Percentiles rank a stretch among this genome's conserved stretches.
phyloP scores from a whole-genome alignment of 2,888 invertebrate genomes.

The Sinhomidia bicolor region DNA sequence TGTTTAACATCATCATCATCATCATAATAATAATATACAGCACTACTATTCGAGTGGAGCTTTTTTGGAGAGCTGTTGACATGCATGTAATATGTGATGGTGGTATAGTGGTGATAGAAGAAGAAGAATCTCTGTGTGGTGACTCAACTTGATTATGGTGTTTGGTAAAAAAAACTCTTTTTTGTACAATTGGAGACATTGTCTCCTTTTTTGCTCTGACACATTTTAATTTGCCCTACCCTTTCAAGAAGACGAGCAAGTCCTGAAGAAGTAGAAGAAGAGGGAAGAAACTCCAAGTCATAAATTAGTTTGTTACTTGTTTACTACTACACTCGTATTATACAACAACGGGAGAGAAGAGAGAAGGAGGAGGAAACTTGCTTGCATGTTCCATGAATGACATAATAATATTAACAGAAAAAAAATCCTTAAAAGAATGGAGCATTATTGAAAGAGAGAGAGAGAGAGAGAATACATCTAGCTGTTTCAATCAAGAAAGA shows the following conservation, averaged over 20 bases:
- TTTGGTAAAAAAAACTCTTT: slow-evolving; percentile 26
- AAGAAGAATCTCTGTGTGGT: neutral
- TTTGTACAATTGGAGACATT: slow-evolving; percentile 41
- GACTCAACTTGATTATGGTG: slow-evolving; percentile 35
- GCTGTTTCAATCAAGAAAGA: neutral
- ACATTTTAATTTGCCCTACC: slow-evolving; percentile 73
- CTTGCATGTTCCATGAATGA: slow-evolving; percentile 59
- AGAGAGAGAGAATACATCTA: neutral
- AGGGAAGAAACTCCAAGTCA: slow-evolving; percentile 37
- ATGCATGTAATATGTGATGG: neutral
- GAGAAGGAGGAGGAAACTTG: slow-evolving; percentile 2
- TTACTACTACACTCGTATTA: slow-evolving; percentile 25
- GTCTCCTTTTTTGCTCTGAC: slow-evolving; percentile 62
- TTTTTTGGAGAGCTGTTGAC: slow-evolving; percentile 20
- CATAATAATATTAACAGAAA: slow-evolving; percentile 59
- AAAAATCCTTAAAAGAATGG: slow-evolving; percentile 34
- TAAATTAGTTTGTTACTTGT: slow-evolving; percentile 67
- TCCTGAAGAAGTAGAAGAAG: slow-evolving; percentile 33
- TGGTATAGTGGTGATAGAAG: too few species aligned
- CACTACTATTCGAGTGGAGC: neutral
- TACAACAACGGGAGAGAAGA: neutral
- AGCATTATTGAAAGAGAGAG: neutral
- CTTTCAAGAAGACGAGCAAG: slow-evolving; percentile 23
- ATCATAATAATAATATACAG: neutral
- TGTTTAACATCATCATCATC: neutral